Conservation (phyloP, 2,888 invertebrate genomes). For the Tipula helvola region DNA sequence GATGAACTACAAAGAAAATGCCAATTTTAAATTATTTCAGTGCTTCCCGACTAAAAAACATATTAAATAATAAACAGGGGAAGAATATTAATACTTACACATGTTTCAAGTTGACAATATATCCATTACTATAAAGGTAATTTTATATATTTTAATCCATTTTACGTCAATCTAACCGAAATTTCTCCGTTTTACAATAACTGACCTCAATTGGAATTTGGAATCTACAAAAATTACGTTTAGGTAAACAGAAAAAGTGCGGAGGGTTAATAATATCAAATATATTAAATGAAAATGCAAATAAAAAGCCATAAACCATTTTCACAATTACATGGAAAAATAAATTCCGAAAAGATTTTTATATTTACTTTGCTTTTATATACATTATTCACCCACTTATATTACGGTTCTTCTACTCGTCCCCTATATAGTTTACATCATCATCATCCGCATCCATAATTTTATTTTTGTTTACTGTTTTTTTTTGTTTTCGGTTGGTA, state of each 20-base stretch:
- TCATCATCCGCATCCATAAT: not conserved
- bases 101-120: not conserved
- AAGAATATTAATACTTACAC: too few relatives aligned
- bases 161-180: not conserved
- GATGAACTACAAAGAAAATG: not conserved
- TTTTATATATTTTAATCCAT: not conserved
- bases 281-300: not conserved
- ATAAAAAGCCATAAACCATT: not conserved
- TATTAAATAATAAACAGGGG: not conserved
- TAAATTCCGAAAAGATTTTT: not conserved
- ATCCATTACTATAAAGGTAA: not conserved
- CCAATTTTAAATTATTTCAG: not conserved
- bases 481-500: not conserved
- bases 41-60: not conserved
- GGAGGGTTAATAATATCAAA: not conserved
- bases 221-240: not conserved
- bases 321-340: not conserved
- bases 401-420: not conserved
- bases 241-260: not conserved
- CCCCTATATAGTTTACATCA: not conserved
- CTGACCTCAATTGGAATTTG: not conserved
- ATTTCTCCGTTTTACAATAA: not conserved
- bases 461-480: not conserved
- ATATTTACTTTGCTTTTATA: not conserved
- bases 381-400: not conserved